phyloP scores from a whole-genome alignment of 2,797 vertebrate genomes.

The Hoplostethus mediterraneus region DNA sequence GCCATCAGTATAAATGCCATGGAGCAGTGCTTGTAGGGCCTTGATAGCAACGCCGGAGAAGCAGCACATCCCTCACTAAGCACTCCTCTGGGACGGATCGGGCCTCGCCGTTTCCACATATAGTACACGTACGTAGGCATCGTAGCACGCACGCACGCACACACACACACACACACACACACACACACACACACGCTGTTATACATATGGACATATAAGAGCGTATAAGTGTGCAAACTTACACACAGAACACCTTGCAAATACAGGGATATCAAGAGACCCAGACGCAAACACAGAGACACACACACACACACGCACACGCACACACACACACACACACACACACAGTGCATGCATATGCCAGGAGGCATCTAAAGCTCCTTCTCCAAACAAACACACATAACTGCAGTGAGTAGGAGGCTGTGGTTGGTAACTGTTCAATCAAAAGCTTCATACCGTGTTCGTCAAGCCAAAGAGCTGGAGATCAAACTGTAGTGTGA shows the following conservation, averaged over 20 bases:
- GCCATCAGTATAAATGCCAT: slow-evolving; percentile 68
- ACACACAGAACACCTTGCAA: background rate
- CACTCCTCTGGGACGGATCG: slow-evolving; percentile 73
- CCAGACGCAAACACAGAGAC: background rate
- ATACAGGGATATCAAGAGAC: slow-evolving; percentile 24
- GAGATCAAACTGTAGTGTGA: slow-evolving; percentile 67
- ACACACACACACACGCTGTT: slow-evolving; percentile 4
- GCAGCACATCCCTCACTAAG: slow-evolving; percentile 72
- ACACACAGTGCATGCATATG: slow-evolving; percentile 18
- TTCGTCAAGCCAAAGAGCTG: slow-evolving; percentile 61
- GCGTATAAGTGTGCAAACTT: background rate
- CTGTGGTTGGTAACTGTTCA: slow-evolving; percentile 69
- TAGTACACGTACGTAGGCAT: slow-evolving; percentile 33
- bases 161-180: slow-evolving; percentile 25
- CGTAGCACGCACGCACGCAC: slow-evolving; percentile 19
- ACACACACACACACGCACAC: background rate
- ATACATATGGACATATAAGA: slow-evolving; percentile 3
- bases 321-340: too few relatives aligned
- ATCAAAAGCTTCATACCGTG: slow-evolving; percentile 59
- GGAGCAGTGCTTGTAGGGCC: slow-evolving; percentile 44
- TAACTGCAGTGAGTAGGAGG: slow-evolving; percentile 49
- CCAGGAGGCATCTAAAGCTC: slow-evolving; percentile 37
- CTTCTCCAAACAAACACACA: slow-evolving; percentile 55
- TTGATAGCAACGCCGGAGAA: slow-evolving; percentile 56
- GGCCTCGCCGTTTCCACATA: slow-evolving; percentile 57